Evolutionary conservation across 2,113 vertebrate genomes (phyloP), one percentile per base, ranked within the genome.

Genomic region (Clarias gariepinus): DNA sequence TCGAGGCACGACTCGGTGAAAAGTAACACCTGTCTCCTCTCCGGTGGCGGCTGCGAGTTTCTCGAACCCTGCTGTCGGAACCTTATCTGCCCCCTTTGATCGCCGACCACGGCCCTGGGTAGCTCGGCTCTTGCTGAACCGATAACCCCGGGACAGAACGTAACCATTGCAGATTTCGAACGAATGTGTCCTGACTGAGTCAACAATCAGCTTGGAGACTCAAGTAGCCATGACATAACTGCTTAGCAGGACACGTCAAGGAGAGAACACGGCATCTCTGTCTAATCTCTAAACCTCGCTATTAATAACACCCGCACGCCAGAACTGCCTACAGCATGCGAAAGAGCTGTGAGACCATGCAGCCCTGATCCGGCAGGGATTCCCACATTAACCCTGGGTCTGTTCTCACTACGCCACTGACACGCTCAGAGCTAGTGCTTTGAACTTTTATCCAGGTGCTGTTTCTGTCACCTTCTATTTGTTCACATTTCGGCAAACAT

Each of bases 281-380:
- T 87, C 89, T 94, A 95, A 95, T 94, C 94, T 94, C 89, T 95
- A 95, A 95, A 94, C 94, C 92, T 78, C 73, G 87, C 89, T 95
- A 94, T 94, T 93, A 93, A 92, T 93, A 94, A 93, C 84, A 88
- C 47, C 81, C 81, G 79, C 71, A 89, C 36, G 63, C 55, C 86
- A 90, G 89, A 89, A 53, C 64, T 87, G 88, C 82, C 78, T 69
- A 89, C 33, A 25, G 30, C 57, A 73, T 89, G 69, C 83, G 81
- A 83, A 76, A 90, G 69, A 84, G 83, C 90, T 83, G 81, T 89
- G 69, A 85, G 68, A 88, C 80, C 85, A 61, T 28, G 21, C 86
- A 89, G 84, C 66, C 80, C 66, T 81, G 61, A 82, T 69, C 61
- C 79, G 69, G 30, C 53, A 86, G 87, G 86, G 86, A 90, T 88